Base-by-base conservation (phyloP, 2,888 invertebrate species). In the Synanthedon vespiformis region DNA sequence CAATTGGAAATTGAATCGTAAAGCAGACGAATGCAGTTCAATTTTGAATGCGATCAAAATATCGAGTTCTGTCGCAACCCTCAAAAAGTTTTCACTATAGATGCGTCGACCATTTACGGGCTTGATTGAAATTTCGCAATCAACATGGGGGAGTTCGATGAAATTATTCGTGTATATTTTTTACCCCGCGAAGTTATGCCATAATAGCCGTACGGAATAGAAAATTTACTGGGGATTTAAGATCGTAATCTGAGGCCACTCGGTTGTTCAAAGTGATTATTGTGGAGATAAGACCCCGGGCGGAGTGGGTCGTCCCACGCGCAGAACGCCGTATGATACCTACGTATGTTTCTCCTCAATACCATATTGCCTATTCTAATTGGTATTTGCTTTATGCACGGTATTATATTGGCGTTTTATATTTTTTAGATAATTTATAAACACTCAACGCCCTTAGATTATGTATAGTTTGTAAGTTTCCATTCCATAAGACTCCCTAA, bases 61-160 rank as follows among this genome's bases (percentile, higher is more conserved):
- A 62, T 58, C 59, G 55, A 57, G 58, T 58, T 57, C 55, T 61
- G 59, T 65, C 72, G 68, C 75, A 74, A 77, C 80, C 82, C 84
- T 78, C 78, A 81, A 84, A 82, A 83, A 82, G 74, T 75, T 78
- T 74, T 67, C 78, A 81, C 81, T 85, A 82, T 82, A 82, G 83
- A 83, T 82, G 70, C 77, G 77, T 78, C 76, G 75, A 81, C 86
- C 83, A 84, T 85, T 86, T 85, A 84, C 81, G 77, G 72, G 77
- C 72, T 80, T 86, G 86, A 87, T 86, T 86, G 86, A 86, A 87
- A 86, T 86, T 86, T 87, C 62, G 85, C 86, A 86, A 86, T 85
- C 84, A 85, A 80, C 80, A 77, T 40, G 75, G 84, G 84, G 83
- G 81, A 77, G 78, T 70, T 67, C 63, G 72, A 77, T 84, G 79